Conservation (phyloP, 2,888 invertebrate species). For the Nasonovia ribisnigri region DNA sequence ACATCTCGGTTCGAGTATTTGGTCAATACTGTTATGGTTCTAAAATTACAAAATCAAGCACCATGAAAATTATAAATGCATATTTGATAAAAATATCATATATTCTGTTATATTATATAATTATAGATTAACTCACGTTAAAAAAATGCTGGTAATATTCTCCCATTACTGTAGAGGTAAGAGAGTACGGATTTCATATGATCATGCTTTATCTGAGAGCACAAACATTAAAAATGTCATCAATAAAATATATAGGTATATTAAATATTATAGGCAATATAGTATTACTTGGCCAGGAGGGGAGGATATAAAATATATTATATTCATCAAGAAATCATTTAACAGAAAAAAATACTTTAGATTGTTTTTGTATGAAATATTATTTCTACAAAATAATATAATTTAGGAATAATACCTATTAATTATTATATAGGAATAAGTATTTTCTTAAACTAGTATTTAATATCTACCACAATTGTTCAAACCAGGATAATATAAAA, state of each 20-base stretch:
- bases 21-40: slow-evolving; percentile 30
- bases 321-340: not conserved
- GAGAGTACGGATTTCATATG: not conserved
- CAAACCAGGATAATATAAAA: no score
- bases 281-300: no score
- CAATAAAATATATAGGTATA: not conserved
- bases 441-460: not conserved
- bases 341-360: not conserved
- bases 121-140: not conserved
- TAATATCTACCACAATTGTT: not conserved
- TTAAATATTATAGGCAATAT: not conserved
- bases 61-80: not conserved
- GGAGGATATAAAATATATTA: not conserved
- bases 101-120: not conserved
- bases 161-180: not conserved
- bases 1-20: slow-evolving; percentile 71
- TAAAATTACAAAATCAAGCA: not conserved
- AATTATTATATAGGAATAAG: not conserved
- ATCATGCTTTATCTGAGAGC: not conserved
- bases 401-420: not conserved
- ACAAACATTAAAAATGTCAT: not conserved
- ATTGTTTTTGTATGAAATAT: not conserved
- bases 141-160: not conserved
- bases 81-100: not conserved
- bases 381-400: not conserved